Conservation (phyloP, 2,113 vertebrate genomes). For the Columba livia region DNA sequence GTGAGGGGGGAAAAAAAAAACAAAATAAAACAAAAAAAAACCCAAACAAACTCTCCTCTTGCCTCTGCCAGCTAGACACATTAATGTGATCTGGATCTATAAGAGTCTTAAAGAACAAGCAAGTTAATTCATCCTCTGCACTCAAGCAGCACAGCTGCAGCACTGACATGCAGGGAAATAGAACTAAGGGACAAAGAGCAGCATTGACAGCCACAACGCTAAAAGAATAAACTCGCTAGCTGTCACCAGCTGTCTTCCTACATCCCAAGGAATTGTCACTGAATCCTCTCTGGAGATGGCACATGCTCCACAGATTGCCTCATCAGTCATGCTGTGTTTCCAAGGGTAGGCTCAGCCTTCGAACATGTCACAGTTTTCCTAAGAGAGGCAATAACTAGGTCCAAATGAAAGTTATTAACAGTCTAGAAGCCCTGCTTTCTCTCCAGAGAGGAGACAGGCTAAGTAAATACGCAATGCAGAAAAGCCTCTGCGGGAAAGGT, state of each 20-base stretch:
- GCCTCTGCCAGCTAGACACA: neutral
- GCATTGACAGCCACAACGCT: neutral
- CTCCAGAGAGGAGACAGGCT: neutral
- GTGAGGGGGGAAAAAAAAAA: no score
- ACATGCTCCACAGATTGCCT: neutral
- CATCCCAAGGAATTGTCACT: neutral
- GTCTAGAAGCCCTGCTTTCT: neutral
- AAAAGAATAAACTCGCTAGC: neutral
- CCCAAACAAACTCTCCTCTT: neutral
- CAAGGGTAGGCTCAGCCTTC: neutral
- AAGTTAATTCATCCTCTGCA: neutral
- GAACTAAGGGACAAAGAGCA: neutral
- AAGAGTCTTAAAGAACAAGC: neutral
- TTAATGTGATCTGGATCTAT: neutral
- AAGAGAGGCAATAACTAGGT: neutral
- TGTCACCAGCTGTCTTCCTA: constrained; percentile 2
- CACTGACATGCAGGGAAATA: neutral
- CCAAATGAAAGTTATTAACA: neutral
- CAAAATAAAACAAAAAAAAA: no score
- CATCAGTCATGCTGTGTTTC: neutral
- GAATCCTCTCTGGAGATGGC: neutral
- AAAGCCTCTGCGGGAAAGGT: neutral
- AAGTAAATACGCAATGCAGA: neutral
- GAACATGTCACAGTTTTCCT: neutral
- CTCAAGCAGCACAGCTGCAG: neutral